These are phyloP conservation scores for Cyanoderma ruficeps DNA, from an alignment of 2,113 vertebrate species.

Conservation along the genomic window DNA sequence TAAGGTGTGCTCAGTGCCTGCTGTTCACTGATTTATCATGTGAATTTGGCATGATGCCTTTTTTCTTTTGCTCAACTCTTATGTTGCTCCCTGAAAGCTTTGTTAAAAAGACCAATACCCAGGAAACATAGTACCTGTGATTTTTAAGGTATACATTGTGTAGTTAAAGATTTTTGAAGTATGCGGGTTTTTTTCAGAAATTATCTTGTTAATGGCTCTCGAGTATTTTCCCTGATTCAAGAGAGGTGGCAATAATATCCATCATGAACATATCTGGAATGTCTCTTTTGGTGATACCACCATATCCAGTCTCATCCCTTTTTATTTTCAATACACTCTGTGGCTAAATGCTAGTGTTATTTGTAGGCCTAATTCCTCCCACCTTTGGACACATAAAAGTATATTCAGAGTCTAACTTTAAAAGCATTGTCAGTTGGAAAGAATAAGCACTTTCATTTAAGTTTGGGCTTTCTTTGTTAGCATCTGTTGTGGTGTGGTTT, in stretches of 20 bases:
- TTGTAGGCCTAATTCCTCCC: neutral
- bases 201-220: neutral
- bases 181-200: neutral
- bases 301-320: neutral
- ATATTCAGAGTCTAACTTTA: neutral
- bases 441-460: neutral
- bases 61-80: neutral
- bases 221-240: neutral
- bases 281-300: neutral
- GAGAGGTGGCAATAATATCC: neutral
- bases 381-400: neutral
- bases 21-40: neutral
- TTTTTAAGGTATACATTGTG: neutral
- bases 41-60: neutral
- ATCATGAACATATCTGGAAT: neutral
- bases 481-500: too few relatives aligned
- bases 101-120: neutral
- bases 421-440: neutral
- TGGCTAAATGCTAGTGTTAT: neutral
- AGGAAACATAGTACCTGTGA: neutral
- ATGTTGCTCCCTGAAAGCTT: neutral
- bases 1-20: neutral
- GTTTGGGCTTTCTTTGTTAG: neutral
- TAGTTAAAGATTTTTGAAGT: neutral
- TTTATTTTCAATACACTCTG: neutral